Evolutionary conservation across 2,888 invertebrate genomes (phyloP).

Genomic region (Octonoba sinensis): DNA sequence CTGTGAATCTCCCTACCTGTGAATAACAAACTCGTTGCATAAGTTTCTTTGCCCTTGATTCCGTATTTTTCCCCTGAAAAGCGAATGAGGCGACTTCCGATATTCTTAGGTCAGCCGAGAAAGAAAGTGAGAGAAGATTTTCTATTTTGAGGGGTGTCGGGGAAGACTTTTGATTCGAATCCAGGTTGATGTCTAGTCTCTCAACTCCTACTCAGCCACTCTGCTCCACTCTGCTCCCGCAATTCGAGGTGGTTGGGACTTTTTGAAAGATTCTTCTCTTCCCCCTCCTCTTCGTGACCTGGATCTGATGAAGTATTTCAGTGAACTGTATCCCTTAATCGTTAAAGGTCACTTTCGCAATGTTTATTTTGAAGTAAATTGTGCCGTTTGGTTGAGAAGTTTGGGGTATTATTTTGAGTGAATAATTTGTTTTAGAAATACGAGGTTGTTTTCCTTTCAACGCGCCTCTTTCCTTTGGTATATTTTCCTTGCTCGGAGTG

Average conservation of each 20-base stretch:
- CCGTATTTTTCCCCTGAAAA: conserved; percentile 2
- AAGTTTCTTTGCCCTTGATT: conserved; percentile 58
- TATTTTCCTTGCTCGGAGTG: no score
- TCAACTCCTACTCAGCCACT: conserved; percentile 30
- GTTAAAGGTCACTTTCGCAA: background rate
- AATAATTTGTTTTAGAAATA: no score
- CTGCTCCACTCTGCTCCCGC: conserved; percentile 37
- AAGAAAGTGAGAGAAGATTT: conserved; percentile 30
- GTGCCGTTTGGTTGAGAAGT: no score
- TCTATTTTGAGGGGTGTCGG: conserved; percentile 31
- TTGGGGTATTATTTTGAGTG: no score
- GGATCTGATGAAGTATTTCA: background rate
- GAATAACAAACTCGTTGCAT: conserved; percentile 47
- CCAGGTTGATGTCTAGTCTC: conserved; percentile 57
- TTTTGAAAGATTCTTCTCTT: background rate
- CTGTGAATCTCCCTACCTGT: conserved; percentile 10
- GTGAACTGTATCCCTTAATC: background rate
- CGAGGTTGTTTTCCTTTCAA: no score
- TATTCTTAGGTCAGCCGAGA: conserved; percentile 45
- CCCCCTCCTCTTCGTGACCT: background rate
- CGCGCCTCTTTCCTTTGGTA: no score
- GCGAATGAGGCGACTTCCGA: conserved; percentile 15
- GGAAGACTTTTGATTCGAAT: conserved; percentile 40
- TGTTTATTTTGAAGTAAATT: no score
- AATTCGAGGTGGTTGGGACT: conserved; percentile 48